Base-by-base conservation (phyloP, 2,797 vertebrate species). In the Molossus alvarezi region DNA sequence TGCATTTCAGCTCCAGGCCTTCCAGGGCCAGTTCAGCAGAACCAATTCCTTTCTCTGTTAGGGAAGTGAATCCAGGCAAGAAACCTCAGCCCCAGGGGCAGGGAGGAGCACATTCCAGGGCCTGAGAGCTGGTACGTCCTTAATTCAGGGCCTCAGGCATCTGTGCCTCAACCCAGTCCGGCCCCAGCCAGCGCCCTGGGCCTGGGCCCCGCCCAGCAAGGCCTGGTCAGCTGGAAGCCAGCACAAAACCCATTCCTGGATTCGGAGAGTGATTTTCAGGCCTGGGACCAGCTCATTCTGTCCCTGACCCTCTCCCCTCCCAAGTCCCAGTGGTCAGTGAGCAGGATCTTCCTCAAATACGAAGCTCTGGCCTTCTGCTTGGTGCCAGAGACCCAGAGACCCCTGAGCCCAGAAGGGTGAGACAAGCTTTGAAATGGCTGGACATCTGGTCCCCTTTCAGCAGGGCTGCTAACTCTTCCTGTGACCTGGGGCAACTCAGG, bases 221-320 rank as follows among this genome's bases (percentile, higher is more conserved):
- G 20, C 23, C 3, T 1, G 23, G 17, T 41, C 65, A 55, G 7
- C 20, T 27, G 33, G 58, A 75, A 48, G 41, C 72, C 71, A 37
- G 37, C 18, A 14, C 51, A 37, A 67, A 73, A 65, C 48, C 29
- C 55, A 9, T 37, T 60, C 11, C 33, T 10, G 11, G 67, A 37
- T 33, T n/a, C 69, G 18, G 20, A 90, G 73, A 75, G 41, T 8
- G 37, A 82, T 10, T 80, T 76, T 27, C 25, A 41, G 37, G 37
- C 37, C 33, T n/a, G 90, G 51, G 37, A 33, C 21, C 71, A 58
- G 13, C 64, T 71, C 29, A 2, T 77, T 45, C 73, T 48, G 18
- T 53, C 27, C n/a, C n/a, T 48, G 9, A 25, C 20, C 33, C 1
- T n/a, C 14, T n/a, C 17, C 41, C 72, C 3, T 17, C 0, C 0